Conservation (phyloP, 1,140 invertebrate genomes). For the Saccostrea echinata region DNA sequence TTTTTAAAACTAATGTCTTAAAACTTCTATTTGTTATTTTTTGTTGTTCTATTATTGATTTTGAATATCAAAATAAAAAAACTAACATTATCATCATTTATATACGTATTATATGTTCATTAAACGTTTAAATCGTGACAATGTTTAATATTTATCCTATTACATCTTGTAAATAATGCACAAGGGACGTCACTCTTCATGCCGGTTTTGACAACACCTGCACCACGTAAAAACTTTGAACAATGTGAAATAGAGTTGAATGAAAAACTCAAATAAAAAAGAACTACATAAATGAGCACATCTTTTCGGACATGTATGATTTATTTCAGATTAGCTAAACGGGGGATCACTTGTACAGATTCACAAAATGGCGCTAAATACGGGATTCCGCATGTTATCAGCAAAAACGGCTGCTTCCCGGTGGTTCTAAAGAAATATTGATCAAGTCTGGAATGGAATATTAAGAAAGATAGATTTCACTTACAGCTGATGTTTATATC, state of each 20-base stretch:
- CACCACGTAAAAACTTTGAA: background rate
- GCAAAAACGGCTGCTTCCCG: background rate
- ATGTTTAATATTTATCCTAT: background rate
- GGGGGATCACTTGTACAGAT: background rate
- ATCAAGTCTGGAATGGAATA: background rate
- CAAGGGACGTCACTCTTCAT: constrained; percentile 15
- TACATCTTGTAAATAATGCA: background rate
- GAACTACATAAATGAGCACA: too few species aligned
- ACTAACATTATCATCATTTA: too few species aligned
- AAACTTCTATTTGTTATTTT: too few species aligned
- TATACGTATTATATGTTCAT: too few species aligned
- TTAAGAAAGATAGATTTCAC: background rate
- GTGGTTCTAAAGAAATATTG: background rate
- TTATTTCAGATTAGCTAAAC: background rate
- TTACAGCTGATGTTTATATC: background rate
- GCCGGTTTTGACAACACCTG: background rate
- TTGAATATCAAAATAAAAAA: too few species aligned
- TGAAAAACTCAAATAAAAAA: background rate
- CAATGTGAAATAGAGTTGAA: background rate
- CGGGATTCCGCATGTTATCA: background rate
- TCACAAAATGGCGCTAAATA: constrained; percentile 15
- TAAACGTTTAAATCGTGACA: background rate
- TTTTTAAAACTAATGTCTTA: too few species aligned
- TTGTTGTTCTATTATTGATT: too few species aligned
- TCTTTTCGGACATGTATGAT: too few species aligned